Conservation (phyloP, 2,888 invertebrate genomes). For the Limnephilus marmoratus region DNA sequence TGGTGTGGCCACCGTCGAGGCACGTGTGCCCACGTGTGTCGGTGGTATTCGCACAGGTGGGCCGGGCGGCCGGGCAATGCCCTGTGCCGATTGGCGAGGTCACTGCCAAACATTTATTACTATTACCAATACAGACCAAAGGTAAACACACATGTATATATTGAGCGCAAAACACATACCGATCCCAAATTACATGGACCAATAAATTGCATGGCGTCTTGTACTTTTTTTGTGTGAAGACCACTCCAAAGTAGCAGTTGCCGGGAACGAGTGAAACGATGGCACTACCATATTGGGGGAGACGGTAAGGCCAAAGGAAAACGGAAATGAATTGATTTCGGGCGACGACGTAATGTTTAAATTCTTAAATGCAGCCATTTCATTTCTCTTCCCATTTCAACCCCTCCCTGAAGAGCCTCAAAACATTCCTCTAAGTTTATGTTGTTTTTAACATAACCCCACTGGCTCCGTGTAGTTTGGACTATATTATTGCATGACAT, state of each 20-base stretch:
- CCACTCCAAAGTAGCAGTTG: background rate
- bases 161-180: background rate
- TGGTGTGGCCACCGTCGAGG: background rate
- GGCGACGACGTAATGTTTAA: background rate
- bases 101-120: slow-evolving; percentile 39
- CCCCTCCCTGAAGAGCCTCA: background rate
- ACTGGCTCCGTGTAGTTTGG: background rate
- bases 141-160: background rate
- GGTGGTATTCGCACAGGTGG: slow-evolving; percentile 37
- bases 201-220: background rate
- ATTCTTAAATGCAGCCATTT: background rate
- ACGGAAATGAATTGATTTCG: background rate
- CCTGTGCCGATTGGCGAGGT: slow-evolving; percentile 39
- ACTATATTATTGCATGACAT: background rate
- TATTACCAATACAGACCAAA: slow-evolving; percentile 25
- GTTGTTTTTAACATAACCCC: background rate
- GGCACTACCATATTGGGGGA: background rate
- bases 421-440: background rate
- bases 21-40: slow-evolving; percentile 42
- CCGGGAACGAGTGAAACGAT: background rate
- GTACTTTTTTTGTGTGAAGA: background rate
- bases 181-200: background rate
- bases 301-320: background rate
- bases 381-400: background rate
- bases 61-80: slow-evolving; percentile 26